Evolutionary conservation across 2,113 vertebrate genomes (phyloP), one percentile per base, ranked within the genome.

Genomic region (Calyptommatus sinebrachiatus): DNA sequence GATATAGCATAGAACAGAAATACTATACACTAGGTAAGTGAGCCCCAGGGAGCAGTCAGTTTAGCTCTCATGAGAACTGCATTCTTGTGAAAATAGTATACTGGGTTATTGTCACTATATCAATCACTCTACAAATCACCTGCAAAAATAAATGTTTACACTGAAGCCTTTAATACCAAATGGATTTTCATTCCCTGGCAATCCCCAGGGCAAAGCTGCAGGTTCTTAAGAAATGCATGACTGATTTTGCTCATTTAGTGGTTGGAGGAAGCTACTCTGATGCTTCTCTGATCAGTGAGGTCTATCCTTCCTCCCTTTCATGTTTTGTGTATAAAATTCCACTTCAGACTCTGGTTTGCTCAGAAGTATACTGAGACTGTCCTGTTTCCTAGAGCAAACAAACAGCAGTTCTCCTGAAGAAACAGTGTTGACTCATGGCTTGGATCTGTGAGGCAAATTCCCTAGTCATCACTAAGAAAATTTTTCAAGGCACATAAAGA

Each of bases 401-500:
- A n/a, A 48, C 45, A n/a, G 24, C 69, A 41, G 7, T 68, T 46
- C 29, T 24, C 73, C 61, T 18, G 28, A 16, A 78, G 8, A 7
- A 46, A 20, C 70, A 61, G 35, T 21, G 28, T 35, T 78, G 65
- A 71, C 45, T 71, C 67, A 50, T 63, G 61, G 26, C 67, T 29
- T 70, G 28, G 16, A 74, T 78, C 53, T 48, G 21, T 69, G 41
- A 68, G n/a, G 57, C 9, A 29, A 18, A 68, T 60, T 67, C n/a
- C 70, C 70, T 61, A 73, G 50, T 57, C 21, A 60, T 61, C 12
- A 62, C 22, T 35, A 31, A 22, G 57, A 46, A 74, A 68, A 78
- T 78, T 73, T 65, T 75, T 50, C 35, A 45, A 74, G 69, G 68
- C 61, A 62, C 48, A 29, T 24, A 73, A 69, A 67, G 35, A 31